Conservation (phyloP, 2,888 invertebrate genomes). For the Macrosoma leucophasiata region DNA sequence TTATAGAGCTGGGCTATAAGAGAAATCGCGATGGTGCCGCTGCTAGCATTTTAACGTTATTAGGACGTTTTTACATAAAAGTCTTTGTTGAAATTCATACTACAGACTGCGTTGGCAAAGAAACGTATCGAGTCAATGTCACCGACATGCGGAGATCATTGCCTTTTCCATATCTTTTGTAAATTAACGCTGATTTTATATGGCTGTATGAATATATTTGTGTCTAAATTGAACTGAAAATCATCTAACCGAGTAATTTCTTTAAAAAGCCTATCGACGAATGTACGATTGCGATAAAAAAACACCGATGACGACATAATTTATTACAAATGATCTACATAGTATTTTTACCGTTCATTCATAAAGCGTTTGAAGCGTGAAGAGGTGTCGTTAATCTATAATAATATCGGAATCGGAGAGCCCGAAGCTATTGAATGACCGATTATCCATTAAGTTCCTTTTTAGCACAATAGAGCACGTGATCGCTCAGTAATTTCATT, state of each 20-base stretch:
- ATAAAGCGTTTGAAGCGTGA: conserved; percentile 50
- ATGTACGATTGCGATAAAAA: too few relatives aligned
- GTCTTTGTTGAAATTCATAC: too few relatives aligned
- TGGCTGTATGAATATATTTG: too few relatives aligned
- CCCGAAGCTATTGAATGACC: conserved; percentile 62
- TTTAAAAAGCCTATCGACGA: too few relatives aligned
- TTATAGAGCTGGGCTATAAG: conserved; percentile 38
- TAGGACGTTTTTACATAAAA: too few relatives aligned
- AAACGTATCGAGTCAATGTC: too few relatives aligned
- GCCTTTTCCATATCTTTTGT: too few relatives aligned
- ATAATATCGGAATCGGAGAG: conserved; percentile 41
- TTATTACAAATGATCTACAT: conserved; percentile 47
- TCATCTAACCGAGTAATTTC: too few relatives aligned
- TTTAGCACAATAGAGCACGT: conserved; percentile 64
- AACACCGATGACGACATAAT: conserved; percentile 34
- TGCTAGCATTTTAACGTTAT: conserved; percentile 3
- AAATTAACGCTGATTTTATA: too few relatives aligned
- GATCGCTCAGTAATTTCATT: conserved; percentile 54
- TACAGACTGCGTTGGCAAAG: too few relatives aligned
- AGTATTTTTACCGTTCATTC: conserved; percentile 60
- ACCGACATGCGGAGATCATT: too few relatives aligned
- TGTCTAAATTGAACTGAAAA: too few relatives aligned
- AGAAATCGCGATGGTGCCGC: conserved; percentile 24
- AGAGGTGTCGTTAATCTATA: conserved; percentile 50
- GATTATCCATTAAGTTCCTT: conserved; percentile 61